A percentile compares a stretch with the other conserved stretches of the same genome.
Evolutionary conservation across 1,140 invertebrate genomes (phyloP).

Genomic region (Halesus radiatus): DNA sequence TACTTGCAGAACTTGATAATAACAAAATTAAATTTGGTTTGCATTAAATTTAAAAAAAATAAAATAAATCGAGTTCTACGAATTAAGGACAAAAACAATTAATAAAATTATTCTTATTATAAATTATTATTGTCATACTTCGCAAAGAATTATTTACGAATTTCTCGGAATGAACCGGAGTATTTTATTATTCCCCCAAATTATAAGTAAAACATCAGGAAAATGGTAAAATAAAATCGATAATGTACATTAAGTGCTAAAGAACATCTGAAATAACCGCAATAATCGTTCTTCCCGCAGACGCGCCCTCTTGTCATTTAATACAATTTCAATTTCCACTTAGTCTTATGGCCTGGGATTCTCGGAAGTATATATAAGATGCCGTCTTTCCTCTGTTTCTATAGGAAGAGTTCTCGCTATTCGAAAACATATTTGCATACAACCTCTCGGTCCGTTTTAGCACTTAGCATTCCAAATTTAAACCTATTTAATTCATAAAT

Average conservation of each 20-base stretch:
- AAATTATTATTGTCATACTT: too few relatives aligned
- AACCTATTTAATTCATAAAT: conserved; percentile 58
- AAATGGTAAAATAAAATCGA: conserved; percentile 47
- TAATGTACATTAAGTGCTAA: conserved; percentile 49
- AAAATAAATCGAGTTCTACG: too few relatives aligned
- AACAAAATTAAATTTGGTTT: too few relatives aligned
- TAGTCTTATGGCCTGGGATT: conserved; percentile 49
- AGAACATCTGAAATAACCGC: conserved; percentile 53
- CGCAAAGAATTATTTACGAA: too few relatives aligned
- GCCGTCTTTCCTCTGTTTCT: not conserved
- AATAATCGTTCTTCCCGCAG: conserved; percentile 47
- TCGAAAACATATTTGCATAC: conserved; percentile 56
- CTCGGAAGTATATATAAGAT: conserved; percentile 23
- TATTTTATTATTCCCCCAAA: not conserved
- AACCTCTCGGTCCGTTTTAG: conserved; percentile 56
- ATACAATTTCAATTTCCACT: conserved; percentile 57
- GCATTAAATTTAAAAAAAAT: too few relatives aligned
- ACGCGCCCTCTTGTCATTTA: conserved; percentile 43
- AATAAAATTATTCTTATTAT: too few relatives aligned
- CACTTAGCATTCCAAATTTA: conserved; percentile 57
- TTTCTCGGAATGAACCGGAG: too few relatives aligned
- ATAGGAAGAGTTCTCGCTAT: conserved; percentile 7
- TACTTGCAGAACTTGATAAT: too few relatives aligned
- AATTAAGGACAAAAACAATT: too few relatives aligned
- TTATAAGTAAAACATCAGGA: not conserved